Evolutionary conservation across 1,140 invertebrate genomes (phyloP).

Genomic region (Lucilia cuprina): DNA sequence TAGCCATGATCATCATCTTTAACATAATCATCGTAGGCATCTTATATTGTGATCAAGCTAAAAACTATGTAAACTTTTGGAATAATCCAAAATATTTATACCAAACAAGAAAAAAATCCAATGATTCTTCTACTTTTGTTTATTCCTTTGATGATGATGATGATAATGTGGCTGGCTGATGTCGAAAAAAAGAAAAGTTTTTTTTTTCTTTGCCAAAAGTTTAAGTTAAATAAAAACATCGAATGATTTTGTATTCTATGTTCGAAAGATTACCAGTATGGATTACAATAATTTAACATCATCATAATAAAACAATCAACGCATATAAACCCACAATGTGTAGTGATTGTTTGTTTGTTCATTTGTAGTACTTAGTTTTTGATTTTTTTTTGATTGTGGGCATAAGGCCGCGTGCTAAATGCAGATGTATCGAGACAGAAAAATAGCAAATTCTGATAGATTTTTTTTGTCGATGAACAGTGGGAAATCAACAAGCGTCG

Average conservation of each 20-base stretch:
- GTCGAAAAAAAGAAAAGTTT: neutral
- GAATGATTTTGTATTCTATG: neutral
- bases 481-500: no score
- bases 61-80: neutral
- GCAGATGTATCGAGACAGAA: neutral
- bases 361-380: no score
- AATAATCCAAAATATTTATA: neutral
- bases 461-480: neutral
- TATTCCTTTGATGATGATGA: constrained; percentile 5
- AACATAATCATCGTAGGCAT: neutral
- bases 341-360: neutral
- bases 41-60: neutral
- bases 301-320: constrained; percentile 63
- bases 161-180: neutral
- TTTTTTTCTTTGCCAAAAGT: neutral
- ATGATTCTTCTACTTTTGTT: neutral
- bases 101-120: neutral
- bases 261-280: constrained; percentile 51
- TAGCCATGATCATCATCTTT: neutral
- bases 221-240: neutral
- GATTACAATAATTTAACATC: constrained; percentile 63
- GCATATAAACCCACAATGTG: constrained; percentile 38
- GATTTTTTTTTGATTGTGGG: neutral
- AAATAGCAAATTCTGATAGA: neutral
- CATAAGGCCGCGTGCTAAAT: constrained; percentile 22